Base-by-base conservation (phyloP, 1,140 invertebrate species). In the Drosophila ambigua region DNA sequence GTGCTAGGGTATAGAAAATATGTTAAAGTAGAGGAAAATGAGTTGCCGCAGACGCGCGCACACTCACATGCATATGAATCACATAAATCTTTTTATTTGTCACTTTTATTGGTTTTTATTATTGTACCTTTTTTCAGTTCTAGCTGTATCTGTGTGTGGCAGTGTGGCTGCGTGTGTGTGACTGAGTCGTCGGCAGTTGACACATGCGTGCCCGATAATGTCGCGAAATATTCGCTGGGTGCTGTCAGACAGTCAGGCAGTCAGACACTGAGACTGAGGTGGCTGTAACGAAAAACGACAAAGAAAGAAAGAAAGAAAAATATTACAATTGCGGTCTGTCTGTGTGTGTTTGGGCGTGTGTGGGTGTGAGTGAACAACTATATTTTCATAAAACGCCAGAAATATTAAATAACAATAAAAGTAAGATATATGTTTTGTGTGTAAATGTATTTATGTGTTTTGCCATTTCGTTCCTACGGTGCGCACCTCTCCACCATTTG, bases 71-170 rank as follows among this genome's bases (percentile, higher is more conserved):
- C 55, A 81, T 77, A 81, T 63, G 76, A 72, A 69, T 82, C 66
- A 78, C 79, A 87, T 87, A 87, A 87, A 87, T 87, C 82, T 87
- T 87, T 88, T 87, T 88, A 88, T 87, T 87, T 87, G 82, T 87
- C 82, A 82, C 76, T 87, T 87, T 87, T 87, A 87, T 87, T 87
- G 82, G 78, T 82, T 88, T 87, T 88, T 87, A 87, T 87, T 88
- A 88, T 82, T 82, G 83, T 87, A 87, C 83, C 83, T 87, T 79
- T 81, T 85, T 62, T 44, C 46, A 20, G 35, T 39, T 4, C 9
- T 39, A 39, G 8, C 46, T 46, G 35, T 59, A 11, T 54, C 13
- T 31, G 2, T 45, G 61, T 20, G 31, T 49, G 46, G 52, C 52
- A 20, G 44, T 41, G 23, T 23, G 15, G 16, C 45, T 44, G 57